Conservation (phyloP, 2,888 invertebrate species). For the Apamea sordens region DNA sequence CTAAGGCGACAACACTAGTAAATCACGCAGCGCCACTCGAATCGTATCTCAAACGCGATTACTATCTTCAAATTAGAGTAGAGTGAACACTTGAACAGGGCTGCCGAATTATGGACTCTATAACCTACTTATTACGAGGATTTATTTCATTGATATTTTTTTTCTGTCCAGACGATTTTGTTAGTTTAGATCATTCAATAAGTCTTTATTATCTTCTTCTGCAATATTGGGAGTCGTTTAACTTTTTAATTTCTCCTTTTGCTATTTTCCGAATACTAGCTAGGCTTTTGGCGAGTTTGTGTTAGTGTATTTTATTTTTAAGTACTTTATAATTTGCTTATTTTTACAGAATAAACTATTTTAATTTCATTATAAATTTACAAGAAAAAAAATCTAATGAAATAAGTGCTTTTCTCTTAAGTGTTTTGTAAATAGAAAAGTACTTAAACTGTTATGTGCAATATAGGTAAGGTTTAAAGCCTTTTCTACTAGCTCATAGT, state of each 20-base stretch:
- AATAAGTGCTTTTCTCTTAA: not conserved
- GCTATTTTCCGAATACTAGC: not conserved
- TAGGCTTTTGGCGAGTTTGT: not conserved
- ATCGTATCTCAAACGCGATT: slow-evolving; percentile 82
- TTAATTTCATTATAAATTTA: no score
- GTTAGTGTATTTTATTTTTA: not conserved
- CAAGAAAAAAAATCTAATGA: no score
- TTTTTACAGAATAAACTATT: not conserved
- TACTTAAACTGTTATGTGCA: not conserved
- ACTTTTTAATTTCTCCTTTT: not conserved
- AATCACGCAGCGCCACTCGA: slow-evolving; percentile 80
- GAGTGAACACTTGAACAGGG: slow-evolving; percentile 70
- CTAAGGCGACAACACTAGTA: slow-evolving; percentile 83
- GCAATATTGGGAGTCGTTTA: not conserved
- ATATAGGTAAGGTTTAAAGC: not conserved
- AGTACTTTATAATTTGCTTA: not conserved
- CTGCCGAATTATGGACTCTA: slow-evolving; percentile 71
- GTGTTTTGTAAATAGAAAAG: not conserved
- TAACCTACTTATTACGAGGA: not conserved
- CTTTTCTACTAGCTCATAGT: not conserved
- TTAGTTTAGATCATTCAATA: not conserved
- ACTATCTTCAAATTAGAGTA: slow-evolving; percentile 83
- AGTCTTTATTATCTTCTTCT: not conserved
- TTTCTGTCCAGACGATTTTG: no score
- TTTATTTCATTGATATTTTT: not conserved